phyloP scores from a whole-genome alignment of 2,113 vertebrate genomes.

The Epinephelus cyanopodus region DNA sequence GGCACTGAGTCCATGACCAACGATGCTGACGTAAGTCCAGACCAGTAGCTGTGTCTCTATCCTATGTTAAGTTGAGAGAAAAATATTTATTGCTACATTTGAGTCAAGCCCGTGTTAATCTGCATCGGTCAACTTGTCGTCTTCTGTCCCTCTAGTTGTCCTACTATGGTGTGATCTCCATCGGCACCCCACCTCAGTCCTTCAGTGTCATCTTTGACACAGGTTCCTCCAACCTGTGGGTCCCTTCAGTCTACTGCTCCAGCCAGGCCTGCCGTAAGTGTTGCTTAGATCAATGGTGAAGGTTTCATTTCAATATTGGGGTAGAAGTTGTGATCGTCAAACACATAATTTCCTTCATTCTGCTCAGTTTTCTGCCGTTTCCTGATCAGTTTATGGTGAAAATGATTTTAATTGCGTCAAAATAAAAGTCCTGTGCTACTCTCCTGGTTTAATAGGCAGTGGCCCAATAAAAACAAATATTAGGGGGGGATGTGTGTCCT shows the following conservation, averaged over 20 bases:
- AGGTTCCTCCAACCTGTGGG: constrained; percentile 83
- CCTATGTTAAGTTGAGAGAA: neutral
- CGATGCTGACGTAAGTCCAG: constrained; percentile 79
- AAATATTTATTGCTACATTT: neutral
- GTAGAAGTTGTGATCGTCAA: too few species aligned
- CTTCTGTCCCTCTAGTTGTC: constrained; percentile 62
- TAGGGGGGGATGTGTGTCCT: too few species aligned
- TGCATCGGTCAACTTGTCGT: neutral
- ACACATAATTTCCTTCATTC: too few species aligned
- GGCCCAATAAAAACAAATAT: too few species aligned
- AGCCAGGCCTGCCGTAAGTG: constrained; percentile 79
- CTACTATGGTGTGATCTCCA: constrained; percentile 79
- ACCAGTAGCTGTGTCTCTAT: neutral
- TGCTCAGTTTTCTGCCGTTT: too few species aligned
- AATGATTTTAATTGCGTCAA: too few species aligned
- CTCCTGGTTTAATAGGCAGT: too few species aligned
- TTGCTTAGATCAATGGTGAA: neutral
- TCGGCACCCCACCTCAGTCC: constrained; percentile 81
- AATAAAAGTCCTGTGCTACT: too few species aligned
- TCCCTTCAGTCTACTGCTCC: constrained; percentile 77
- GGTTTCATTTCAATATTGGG: too few species aligned
- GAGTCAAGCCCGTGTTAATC: neutral
- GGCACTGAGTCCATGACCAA: constrained; percentile 78
- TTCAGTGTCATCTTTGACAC: constrained; percentile 82
- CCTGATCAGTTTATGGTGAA: too few species aligned